Base-by-base conservation (phyloP, 2,888 invertebrate genomes). In the Epinotia brunnichana region DNA sequence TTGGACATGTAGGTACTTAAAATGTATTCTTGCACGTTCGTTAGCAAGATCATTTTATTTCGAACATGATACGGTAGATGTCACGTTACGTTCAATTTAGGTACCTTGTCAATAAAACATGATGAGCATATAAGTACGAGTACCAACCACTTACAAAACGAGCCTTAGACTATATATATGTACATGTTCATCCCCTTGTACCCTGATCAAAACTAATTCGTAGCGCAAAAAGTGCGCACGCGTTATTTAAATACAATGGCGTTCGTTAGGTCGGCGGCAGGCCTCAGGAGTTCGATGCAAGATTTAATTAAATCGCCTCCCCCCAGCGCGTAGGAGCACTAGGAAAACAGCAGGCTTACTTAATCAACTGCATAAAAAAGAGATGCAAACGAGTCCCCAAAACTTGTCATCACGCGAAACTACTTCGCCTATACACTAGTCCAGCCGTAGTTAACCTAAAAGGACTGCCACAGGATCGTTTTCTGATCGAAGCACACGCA, bases 261-360 rank as follows among this genome's bases (percentile, higher is more conserved):
- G 90, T 92, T 92, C 92, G 92, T 93, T 92, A 92, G 91, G 86
- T 84, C 80, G 82, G 85, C 84, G 87, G 87, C 88, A 85, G 87
- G 90, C 91, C 91, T 91, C 91, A 90, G 91, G 90, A 93, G 92
- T 94, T 94, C 94, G 93, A 94, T 93, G 94, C 92, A 94, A 94
- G 94, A 94, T 94, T 94, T 94, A 94, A 94, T 94, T 94, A 94
- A 94, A 94, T 94, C 91, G 89, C 89, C 90, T 84, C 81, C 82
- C 78, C 73, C 77, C 75, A 75, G 66, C 60, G 41, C 69, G 59
- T 70, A 67, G 51, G 15, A n/a, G 7, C 11, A n/a, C 11, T 39
- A 44, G 41, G 19, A 13, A 19, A 19, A 63, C 73, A 69, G 74
- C 15, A 70, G 68, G 21, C 48, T 19, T 53, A 53, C 19, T 5